These are phyloP conservation scores for Myotis brandtii DNA, from an alignment of 2,113 vertebrate genomes.

Conservation along the genomic window DNA sequence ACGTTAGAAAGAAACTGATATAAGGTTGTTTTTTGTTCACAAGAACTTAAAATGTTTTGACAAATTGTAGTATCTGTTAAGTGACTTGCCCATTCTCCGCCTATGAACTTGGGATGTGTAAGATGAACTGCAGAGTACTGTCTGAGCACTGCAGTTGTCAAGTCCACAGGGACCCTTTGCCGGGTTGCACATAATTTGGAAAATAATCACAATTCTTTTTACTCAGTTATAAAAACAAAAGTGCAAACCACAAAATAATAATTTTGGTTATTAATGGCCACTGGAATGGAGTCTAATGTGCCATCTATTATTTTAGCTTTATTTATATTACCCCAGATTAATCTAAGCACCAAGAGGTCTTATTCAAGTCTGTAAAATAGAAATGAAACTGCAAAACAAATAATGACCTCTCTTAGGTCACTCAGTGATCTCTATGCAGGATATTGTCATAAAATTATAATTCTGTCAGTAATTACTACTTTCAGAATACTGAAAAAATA, in stretches of 20 bases:
- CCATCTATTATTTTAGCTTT: slow-evolving; percentile 30
- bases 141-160: neutral
- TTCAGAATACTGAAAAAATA: slow-evolving; percentile 45
- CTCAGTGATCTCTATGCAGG: neutral
- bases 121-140: neutral
- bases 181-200: neutral
- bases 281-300: slow-evolving; percentile 16
- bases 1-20: neutral
- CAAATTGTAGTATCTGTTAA: neutral
- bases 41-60: neutral
- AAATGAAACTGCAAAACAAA: slow-evolving; percentile 43
- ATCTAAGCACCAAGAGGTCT: neutral
- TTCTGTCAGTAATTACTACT: slow-evolving; percentile 28
- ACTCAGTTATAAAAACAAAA: slow-evolving; percentile 22
- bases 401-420: neutral
- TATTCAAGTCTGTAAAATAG: slow-evolving; percentile 23
- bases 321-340: neutral
- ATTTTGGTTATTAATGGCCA: slow-evolving; percentile 35
- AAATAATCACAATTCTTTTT: neutral
- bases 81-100: neutral
- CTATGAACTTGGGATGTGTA: neutral
- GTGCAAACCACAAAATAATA: neutral
- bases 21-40: neutral
- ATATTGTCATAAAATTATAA: neutral
- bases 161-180: neutral